Conservation (phyloP, 2,113 vertebrate species). For the Ailurus styani region DNA sequence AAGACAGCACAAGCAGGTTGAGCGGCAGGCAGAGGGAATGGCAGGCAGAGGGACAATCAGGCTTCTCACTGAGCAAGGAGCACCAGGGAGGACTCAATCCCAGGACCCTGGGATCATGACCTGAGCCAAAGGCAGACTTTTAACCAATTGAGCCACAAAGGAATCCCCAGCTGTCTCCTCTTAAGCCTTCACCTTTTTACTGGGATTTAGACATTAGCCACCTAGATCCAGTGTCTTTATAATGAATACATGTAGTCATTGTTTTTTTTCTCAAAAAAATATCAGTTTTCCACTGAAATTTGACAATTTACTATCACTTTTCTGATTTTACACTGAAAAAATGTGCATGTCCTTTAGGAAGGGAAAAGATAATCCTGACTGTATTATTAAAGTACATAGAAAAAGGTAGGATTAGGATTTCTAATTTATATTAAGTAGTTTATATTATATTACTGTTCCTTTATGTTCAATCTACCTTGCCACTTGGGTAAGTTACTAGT, state of each 20-base stretch:
- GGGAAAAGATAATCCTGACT: neutral
- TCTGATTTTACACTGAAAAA: neutral
- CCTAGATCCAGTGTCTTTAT: conserved; percentile 46
- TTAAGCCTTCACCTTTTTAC: conserved; percentile 46
- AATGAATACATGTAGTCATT: neutral
- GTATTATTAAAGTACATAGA: neutral
- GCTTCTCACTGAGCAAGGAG: no score
- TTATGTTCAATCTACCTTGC: neutral
- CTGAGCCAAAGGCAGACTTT: no score
- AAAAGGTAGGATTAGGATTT: rapidly evolving
- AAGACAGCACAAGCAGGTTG: no score
- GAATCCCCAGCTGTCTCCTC: neutral
- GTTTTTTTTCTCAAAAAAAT: conserved; percentile 46
- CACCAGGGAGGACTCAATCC: no score
- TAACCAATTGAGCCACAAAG: no score
- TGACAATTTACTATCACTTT: neutral
- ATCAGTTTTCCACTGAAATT: neutral
- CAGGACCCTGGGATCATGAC: no score
- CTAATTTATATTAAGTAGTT: neutral
- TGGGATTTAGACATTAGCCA: conserved; percentile 20
- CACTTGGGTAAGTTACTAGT: neutral
- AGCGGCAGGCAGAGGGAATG: no score
- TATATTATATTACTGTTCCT: neutral
- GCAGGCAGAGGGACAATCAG: no score
- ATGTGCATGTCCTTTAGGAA: neutral